Evolutionary conservation across 2,797 vertebrate genomes (phyloP).

Genomic region (Premnoplex brunnescens): DNA sequence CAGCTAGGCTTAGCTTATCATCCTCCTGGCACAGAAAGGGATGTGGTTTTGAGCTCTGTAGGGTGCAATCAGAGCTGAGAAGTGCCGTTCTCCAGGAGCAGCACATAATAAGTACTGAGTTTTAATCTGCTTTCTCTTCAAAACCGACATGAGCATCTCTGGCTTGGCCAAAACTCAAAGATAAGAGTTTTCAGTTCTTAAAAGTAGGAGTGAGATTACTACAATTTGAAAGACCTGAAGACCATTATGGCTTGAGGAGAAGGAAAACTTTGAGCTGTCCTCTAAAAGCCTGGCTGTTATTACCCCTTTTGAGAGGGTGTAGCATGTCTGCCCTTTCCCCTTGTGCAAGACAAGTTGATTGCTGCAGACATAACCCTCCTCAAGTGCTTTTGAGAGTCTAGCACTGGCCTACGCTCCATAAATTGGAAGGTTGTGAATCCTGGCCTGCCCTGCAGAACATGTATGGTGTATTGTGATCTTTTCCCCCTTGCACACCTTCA

Average conservation of each 20-base stretch:
- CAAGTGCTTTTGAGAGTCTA: neutral
- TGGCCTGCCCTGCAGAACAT: neutral
- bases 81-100: neutral
- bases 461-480: neutral
- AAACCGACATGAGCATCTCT: slow-evolving; percentile 9
- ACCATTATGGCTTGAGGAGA: neutral
- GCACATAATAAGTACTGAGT: neutral
- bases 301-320: neutral
- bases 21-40: neutral
- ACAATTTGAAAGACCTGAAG: neutral
- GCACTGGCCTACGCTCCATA: neutral
- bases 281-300: neutral
- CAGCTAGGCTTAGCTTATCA: slow-evolving; percentile 48
- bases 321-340: neutral
- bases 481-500: neutral
- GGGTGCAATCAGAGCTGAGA: slow-evolving; percentile 21
- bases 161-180: neutral
- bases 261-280: neutral
- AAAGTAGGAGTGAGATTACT: neutral
- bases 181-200: neutral
- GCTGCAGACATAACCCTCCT: neutral
- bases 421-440: slow-evolving; percentile 24
- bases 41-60: slow-evolving; percentile 36
- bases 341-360: neutral
- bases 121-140: slow-evolving; percentile 39